Percentiles rank a stretch among this genome's conserved stretches.
phyloP scores from a whole-genome alignment of 2,797 vertebrate species.

The Cuniculus paca region DNA sequence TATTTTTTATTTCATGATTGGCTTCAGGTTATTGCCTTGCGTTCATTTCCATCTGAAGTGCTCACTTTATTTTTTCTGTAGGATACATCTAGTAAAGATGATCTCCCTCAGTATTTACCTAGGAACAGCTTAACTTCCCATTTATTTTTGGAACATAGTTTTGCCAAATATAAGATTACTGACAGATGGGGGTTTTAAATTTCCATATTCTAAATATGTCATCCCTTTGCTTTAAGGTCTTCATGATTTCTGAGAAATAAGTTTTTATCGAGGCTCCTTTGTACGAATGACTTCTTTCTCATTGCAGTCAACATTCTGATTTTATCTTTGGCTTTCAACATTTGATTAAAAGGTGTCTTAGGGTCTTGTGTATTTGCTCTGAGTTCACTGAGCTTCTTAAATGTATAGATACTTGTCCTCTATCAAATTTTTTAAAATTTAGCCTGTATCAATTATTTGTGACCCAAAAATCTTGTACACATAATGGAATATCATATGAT shows the following conservation, averaged over 20 bases:
- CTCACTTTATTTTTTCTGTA: neutral
- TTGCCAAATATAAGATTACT: neutral
- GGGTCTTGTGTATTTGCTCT: neutral
- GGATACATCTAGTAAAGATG: neutral
- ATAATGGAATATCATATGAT: neutral
- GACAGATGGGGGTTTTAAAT: neutral
- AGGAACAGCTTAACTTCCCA: neutral
- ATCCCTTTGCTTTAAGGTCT: neutral
- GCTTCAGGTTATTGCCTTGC: neutral
- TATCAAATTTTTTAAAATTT: neutral
- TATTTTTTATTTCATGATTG: neutral
- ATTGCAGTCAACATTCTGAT: neutral
- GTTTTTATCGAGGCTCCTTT: neutral
- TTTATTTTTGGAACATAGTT: neutral
- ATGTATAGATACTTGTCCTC: neutral
- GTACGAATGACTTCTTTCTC: neutral
- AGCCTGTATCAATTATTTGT: neutral
- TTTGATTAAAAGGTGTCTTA: neutral
- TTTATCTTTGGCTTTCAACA: neutral
- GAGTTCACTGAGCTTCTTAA: neutral
- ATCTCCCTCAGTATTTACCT: neutral
- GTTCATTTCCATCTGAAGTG: neutral
- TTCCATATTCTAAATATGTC: neutral
- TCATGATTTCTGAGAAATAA: neutral
- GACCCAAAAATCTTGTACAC: neutral